Conservation (phyloP, 1,140 invertebrate species). For the Aphis craccivora region DNA sequence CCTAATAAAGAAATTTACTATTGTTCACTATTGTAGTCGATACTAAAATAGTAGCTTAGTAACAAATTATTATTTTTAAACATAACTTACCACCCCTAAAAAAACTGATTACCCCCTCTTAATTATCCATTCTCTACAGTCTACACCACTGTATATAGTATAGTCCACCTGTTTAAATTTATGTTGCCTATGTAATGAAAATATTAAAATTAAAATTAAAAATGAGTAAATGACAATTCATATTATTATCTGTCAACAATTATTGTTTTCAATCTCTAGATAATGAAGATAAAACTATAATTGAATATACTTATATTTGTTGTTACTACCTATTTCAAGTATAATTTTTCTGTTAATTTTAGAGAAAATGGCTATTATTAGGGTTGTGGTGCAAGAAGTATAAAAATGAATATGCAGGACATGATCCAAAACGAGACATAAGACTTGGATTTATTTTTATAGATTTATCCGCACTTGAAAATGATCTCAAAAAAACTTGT, state of each 20-base stretch:
- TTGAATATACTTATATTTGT: not conserved
- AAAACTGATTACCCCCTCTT: no score
- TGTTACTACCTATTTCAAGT: not conserved
- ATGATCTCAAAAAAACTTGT: not conserved
- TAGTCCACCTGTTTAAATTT: not conserved
- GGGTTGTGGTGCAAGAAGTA: conserved; percentile 44
- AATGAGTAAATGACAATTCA: not conserved
- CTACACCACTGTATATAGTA: no score
- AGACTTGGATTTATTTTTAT: conserved; percentile 37
- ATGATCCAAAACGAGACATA: conserved; percentile 18
- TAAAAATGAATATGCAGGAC: conserved; percentile 37
- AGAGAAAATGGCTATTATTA: conserved; percentile 39
- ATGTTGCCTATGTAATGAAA: not conserved
- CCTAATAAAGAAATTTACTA: no score
- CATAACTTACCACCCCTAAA: no score
- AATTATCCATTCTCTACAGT: no score
- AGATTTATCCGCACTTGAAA: not conserved
- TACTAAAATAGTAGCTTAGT: no score
- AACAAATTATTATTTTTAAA: no score
- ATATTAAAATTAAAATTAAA: not conserved
- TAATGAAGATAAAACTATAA: no score
- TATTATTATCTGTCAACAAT: not conserved
- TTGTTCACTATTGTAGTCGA: no score
- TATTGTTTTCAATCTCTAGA: not conserved
- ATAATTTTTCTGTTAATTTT: not conserved